Base-by-base conservation (phyloP, 2,113 vertebrate species). In the Psephotus haematonotus region DNA sequence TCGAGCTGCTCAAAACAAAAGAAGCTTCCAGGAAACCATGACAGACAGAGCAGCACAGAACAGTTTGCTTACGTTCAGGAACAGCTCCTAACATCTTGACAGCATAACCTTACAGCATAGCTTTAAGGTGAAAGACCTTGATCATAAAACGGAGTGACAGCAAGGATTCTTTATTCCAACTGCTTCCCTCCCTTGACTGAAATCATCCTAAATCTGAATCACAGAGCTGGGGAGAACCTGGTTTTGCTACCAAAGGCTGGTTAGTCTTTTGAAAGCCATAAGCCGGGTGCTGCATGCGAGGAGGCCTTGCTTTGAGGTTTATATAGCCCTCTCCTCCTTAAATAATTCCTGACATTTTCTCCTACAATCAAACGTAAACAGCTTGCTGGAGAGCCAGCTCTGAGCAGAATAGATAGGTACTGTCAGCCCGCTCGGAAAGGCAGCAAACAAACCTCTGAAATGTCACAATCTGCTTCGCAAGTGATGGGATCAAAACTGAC, bases 381-480 rank as follows among this genome's bases (percentile, higher is more conserved):
- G 84, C 84, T 81, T 74, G 52, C 50, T 79, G 28, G 67, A 85
- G 93, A 95, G 95, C 91, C 81, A 69, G 63, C 84, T 92, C 96
- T 84, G 82, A 89, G 77, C 88, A 86, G 83, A 94, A 95, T 76
- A 87, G 94, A 95, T 91, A 91, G 97, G 94, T 94, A 85, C 93
- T 94, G 96, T 95, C 96, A 95, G 88, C 90, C 92, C 75, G 90
- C 84, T 94, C 41, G 0, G 77, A 93, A 85, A 91, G 71, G 90
- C 95, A 94, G 95, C 93, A 92, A 96, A 86, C 55, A 70, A 96
- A 87, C 93, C 90, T 93, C 97, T 97, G 97, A 98, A 97, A 97
- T 96, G 95, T 95, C 95, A 96, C 96, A 63, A 93, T 95, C 96
- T 95, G 94, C 93, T 96, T 95, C 44, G 53, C 92, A 97, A 96